phyloP scores from a whole-genome alignment of 2,888 invertebrate genomes.

The Oscheius sp. region DNA sequence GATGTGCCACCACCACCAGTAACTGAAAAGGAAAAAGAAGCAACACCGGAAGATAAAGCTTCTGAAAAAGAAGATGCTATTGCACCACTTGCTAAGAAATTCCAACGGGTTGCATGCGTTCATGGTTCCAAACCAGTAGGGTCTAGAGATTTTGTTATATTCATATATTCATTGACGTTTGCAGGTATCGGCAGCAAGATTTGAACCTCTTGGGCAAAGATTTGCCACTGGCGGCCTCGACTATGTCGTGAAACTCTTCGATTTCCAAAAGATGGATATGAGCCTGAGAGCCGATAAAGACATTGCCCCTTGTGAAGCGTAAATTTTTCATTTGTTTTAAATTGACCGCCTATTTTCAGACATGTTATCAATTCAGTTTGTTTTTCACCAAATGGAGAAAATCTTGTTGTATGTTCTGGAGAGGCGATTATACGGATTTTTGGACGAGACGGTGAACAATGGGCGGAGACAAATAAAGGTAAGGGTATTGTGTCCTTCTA shows the following conservation, averaged over 20 bases:
- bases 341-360: constrained; percentile 64
- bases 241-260: constrained; percentile 92
- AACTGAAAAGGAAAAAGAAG: neutral
- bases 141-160: no score
- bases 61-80: constrained; percentile 49
- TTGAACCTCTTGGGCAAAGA: constrained; percentile 93
- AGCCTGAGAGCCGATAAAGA: constrained; percentile 78
- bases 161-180: constrained; percentile 2
- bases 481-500: no score
- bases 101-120: constrained; percentile 56
- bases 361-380: constrained; percentile 90
- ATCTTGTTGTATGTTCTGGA: constrained; percentile 90
- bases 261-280: constrained; percentile 96
- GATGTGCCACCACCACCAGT: constrained; percentile 27
- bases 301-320: constrained; percentile 66
- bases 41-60: constrained; percentile 8
- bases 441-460: constrained; percentile 75
- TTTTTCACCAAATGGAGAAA: constrained; percentile 93
- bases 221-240: constrained; percentile 91
- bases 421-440: constrained; percentile 79
- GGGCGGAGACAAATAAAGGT: constrained; percentile 70
- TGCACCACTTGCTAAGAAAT: constrained; percentile 57
- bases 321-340: constrained; percentile 23
- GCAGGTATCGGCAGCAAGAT: constrained; percentile 83
- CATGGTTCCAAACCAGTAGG: no score